A percentile compares a stretch with the other conserved stretches of the same genome.
phyloP scores from a whole-genome alignment of 2,888 invertebrate species.

The Philaethria dido region DNA sequence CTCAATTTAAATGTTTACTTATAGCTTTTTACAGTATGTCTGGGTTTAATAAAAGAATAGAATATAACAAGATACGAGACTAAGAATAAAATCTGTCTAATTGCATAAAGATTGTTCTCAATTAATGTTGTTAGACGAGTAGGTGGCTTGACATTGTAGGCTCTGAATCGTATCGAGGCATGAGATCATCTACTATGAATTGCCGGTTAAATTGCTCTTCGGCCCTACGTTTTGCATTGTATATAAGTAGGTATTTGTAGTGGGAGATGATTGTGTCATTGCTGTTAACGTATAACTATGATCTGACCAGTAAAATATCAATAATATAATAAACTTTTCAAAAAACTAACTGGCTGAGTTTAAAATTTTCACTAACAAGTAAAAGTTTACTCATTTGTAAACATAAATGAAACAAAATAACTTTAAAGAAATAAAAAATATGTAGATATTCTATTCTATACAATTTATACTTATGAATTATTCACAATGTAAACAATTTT shows the following conservation, averaged over 20 bases:
- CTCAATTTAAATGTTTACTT: constrained; percentile 13
- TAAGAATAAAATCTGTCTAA: constrained; percentile 26
- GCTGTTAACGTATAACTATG: constrained; percentile 15
- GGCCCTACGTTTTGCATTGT: constrained; percentile 45
- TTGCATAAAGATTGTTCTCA: constrained; percentile 30
- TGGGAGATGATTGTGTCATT: constrained; percentile 16
- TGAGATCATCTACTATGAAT: constrained; percentile 43
- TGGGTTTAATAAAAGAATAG: not conserved
- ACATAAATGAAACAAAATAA: not conserved
- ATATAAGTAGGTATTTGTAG: constrained; percentile 6
- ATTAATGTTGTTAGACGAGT: constrained; percentile 35
- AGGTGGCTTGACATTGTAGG: constrained; percentile 37
- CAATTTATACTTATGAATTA: not conserved
- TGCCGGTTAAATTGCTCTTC: constrained; percentile 30
- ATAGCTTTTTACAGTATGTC: not conserved
- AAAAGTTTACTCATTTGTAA: not conserved
- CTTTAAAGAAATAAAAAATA: not conserved
- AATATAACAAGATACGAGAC: not conserved
- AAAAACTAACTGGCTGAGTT: not conserved
- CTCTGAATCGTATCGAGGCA: constrained; percentile 34
- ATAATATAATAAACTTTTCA: not conserved
- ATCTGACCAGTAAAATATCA: not conserved
- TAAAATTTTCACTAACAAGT: too few species aligned
- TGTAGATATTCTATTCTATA: not conserved
- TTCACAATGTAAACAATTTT: constrained; percentile 1